A percentile compares a stretch with the other conserved stretches of the same genome.
These are phyloP conservation scores for Macroramphosus scolopax DNA, from an alignment of 2,797 vertebrate genomes.

Conservation along the genomic window DNA sequence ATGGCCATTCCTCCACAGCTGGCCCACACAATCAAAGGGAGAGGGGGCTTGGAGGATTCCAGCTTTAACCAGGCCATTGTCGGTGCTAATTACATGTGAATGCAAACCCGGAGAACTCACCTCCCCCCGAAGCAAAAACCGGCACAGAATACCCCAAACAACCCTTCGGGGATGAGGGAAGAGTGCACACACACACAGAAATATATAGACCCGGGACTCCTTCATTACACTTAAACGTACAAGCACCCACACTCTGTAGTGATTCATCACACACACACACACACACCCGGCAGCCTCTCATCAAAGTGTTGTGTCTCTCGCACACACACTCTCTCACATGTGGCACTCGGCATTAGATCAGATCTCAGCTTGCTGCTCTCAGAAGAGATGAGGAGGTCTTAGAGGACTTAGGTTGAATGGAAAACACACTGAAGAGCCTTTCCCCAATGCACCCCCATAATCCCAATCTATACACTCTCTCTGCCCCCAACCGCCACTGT, in stretches of 20 bases:
- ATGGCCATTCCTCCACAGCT: slow-evolving; percentile 83
- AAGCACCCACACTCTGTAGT: slow-evolving; percentile 21
- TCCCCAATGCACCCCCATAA: slow-evolving; percentile 56
- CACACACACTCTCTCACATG: slow-evolving; percentile 39
- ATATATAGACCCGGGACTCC: slow-evolving; percentile 12
- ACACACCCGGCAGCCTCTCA: slow-evolving; percentile 61
- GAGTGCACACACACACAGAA: slow-evolving; percentile 30
- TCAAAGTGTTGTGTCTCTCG: slow-evolving; percentile 62
- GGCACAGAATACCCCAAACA: slow-evolving; percentile 72
- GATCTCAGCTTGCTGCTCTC: slow-evolving; percentile 72
- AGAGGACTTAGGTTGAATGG: slow-evolving; percentile 73
- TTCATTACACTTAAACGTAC: slow-evolving; percentile 15
- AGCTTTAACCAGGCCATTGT: slow-evolving; percentile 95
- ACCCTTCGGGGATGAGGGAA: slow-evolving; percentile 65
- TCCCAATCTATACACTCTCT: slow-evolving; percentile 65
- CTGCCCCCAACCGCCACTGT: slow-evolving; percentile 29
- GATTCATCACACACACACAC: slow-evolving; percentile 46
- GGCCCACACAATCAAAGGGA: slow-evolving; percentile 82
- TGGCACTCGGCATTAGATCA: slow-evolving; percentile 77
- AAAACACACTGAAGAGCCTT: slow-evolving; percentile 68
- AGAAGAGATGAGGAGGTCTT: slow-evolving; percentile 73
- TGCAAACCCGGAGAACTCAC: slow-evolving; percentile 85
- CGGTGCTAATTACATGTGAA: slow-evolving; percentile 95
- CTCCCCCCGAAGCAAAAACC: slow-evolving; percentile 60
- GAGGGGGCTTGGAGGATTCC: slow-evolving; percentile 81